Evolutionary conservation across 2,888 invertebrate species (phyloP).

Genomic region (Eretmocerus hayati): DNA sequence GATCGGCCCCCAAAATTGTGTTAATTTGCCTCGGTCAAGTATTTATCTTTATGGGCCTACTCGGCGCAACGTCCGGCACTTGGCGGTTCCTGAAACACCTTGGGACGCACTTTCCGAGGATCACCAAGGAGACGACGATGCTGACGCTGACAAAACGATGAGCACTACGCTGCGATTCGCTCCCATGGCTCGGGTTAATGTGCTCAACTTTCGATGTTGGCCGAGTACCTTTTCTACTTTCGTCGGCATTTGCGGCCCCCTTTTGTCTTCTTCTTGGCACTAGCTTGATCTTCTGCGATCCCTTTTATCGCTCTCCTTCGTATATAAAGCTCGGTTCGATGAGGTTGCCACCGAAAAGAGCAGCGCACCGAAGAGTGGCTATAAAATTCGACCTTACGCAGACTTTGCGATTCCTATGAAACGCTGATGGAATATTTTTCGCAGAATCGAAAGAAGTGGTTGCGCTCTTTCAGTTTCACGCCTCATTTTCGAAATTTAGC

Average conservation of each 20-base stretch:
- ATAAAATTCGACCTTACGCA: conserved; percentile 23
- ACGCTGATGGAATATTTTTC: conserved; percentile 23
- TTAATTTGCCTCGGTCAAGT: conserved; percentile 44
- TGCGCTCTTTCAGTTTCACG: neutral
- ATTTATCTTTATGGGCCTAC: conserved; percentile 43
- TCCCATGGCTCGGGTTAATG: no score
- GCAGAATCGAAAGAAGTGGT: conserved; percentile 17
- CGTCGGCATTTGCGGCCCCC: conserved; percentile 13
- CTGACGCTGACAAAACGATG: no score
- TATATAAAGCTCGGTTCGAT: no score
- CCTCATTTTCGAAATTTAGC: neutral
- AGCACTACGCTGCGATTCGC: no score
- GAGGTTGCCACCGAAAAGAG: no score
- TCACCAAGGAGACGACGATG: no score
- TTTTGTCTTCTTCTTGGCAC: neutral
- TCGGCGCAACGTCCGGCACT: no score
- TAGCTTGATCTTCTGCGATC: neutral
- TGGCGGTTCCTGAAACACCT: conserved; percentile 35
- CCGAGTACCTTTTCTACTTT: conserved; percentile 15
- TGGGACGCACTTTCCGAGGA: conserved; percentile 26
- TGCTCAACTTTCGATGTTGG: no score
- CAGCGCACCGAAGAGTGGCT: conserved; percentile 10
- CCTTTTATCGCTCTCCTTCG: conserved; percentile 5
- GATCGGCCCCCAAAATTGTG: conserved; percentile 40
- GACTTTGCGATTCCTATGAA: conserved; percentile 17